Evolutionary conservation across 2,797 vertebrate species (phyloP), one percentile per base, ranked within the genome.

Genomic region (Salmo trutta): DNA sequence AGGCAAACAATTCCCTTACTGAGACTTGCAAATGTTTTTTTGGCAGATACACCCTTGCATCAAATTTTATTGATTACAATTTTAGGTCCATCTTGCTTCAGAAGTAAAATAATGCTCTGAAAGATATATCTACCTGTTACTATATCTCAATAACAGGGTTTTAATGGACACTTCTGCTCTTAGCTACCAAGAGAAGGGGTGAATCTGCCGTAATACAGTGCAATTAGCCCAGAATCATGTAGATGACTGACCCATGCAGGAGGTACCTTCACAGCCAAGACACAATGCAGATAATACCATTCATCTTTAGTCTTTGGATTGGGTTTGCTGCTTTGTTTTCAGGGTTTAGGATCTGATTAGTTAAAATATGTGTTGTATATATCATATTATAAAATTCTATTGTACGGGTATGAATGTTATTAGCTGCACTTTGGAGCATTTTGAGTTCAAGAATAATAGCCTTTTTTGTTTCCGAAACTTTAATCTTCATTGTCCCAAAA

Each of bases 281-380:
- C 31, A 33, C 4, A 10, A 62, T 75, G 70, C 56, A 73, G 7
- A 75, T 33, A 83, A 83, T 78, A 78, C 66, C 74, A 77, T 78
- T 66, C 76, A 68, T 70, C 15, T 54, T 47, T 31, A 24, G 2
- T 65, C 27, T 51, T 72, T 17, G 36, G n/a, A 29, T 27, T 16
- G 33, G 16, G 24, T 62, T 73, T 72, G 5, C 31, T 16, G 8
- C 65, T 29, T 29, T 67, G 29, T 67, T 16, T 14, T 33, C 14
- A 14, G 24, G 21, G 21, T 66, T 24, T 27, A 67, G 24, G 15
- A 24, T 15, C 16, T 17, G 24, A 74, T 33, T 27, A 24, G 33
- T 64, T 12, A 51, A 7, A 64, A 24, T 6, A 24, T 6, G 3
- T 29, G 14, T 66, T 47, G 2, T 47, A 12, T 47, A 47, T 12